These are phyloP conservation scores for Toxotes jaculatrix DNA, from an alignment of 2,113 vertebrate species.

Conservation along the genomic window DNA sequence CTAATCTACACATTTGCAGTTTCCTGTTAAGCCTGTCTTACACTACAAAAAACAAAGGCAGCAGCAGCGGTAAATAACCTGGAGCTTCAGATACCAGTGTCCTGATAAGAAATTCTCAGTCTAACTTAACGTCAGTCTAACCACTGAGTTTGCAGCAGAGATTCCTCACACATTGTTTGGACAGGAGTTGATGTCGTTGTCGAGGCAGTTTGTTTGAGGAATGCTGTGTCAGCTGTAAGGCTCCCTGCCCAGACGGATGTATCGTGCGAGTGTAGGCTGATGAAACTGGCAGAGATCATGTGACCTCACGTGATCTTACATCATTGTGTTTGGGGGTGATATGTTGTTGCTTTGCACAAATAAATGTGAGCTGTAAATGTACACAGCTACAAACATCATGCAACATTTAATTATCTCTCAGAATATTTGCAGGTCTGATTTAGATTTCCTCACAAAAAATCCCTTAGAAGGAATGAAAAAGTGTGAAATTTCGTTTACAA, in stretches of 20 bases:
- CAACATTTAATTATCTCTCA: too few relatives aligned
- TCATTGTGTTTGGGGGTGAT: background rate
- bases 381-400: background rate
- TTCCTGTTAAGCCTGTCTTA: background rate
- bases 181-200: slow-evolving; percentile 26
- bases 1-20: background rate
- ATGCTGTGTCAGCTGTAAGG: slow-evolving; percentile 55
- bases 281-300: slow-evolving; percentile 26
- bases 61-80: background rate
- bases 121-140: background rate
- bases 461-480: too few relatives aligned
- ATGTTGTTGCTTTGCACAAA: background rate
- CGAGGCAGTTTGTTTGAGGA: slow-evolving; percentile 7
- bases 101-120: background rate
- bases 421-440: too few relatives aligned
- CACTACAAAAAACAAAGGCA: background rate
- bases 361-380: background rate
- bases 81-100: background rate
- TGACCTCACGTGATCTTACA: slow-evolving; percentile 26
- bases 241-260: background rate
- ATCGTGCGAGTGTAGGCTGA: slow-evolving; percentile 46
- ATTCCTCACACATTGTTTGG: background rate
- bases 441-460: too few relatives aligned
- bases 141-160: background rate
- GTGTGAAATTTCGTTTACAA: too few relatives aligned